Percentiles rank a stretch among this genome's conserved stretches.
These are phyloP conservation scores for Aphelenchoides avenae DNA, from an alignment of 1,140 invertebrate genomes.

Conservation along the genomic window DNA sequence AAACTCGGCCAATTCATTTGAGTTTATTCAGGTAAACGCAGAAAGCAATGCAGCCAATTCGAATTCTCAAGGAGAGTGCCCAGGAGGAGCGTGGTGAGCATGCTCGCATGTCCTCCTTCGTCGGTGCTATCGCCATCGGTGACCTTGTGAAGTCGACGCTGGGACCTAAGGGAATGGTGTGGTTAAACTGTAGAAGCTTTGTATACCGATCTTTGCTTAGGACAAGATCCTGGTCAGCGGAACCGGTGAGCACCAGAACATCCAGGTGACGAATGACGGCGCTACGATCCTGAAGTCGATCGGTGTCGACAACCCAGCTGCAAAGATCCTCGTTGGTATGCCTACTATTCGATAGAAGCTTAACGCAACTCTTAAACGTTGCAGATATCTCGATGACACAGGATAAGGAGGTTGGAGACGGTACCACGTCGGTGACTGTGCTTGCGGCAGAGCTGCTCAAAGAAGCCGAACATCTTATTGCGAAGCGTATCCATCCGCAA, in stretches of 20 bases:
- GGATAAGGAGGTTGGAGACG: constrained; percentile 99
- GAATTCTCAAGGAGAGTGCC: constrained; percentile 83
- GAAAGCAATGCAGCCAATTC: constrained; percentile 38
- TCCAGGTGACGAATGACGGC: constrained; percentile 98
- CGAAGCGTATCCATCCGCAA: constrained; percentile 94
- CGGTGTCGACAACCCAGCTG: constrained; percentile 96
- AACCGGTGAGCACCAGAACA: constrained; percentile 74
- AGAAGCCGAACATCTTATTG: constrained; percentile 88
- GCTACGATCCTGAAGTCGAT: constrained; percentile 94
- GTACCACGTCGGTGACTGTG: constrained; percentile 96
- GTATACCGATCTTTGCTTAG: constrained; percentile 48
- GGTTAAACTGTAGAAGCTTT: constrained; percentile 2
- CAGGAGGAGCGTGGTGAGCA: constrained; percentile 92
- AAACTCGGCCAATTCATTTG: not conserved
- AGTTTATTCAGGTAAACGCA: constrained; percentile 8
- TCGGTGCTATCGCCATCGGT: constrained; percentile 95
- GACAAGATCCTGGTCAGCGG: constrained; percentile 93
- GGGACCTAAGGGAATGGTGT: constrained; percentile 93
- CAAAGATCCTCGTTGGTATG: constrained; percentile 84
- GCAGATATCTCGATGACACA: constrained; percentile 93
- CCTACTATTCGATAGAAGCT: constrained; percentile 10
- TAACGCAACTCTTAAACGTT: constrained; percentile 31
- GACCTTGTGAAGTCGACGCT: constrained; percentile 96
- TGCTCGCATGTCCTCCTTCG: constrained; percentile 79
- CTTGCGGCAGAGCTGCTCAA: constrained; percentile 87